A percentile compares a stretch with the other conserved stretches of the same genome.
These are phyloP conservation scores for Caprella mutica DNA, from an alignment of 2,888 invertebrate species.

Conservation along the genomic window DNA sequence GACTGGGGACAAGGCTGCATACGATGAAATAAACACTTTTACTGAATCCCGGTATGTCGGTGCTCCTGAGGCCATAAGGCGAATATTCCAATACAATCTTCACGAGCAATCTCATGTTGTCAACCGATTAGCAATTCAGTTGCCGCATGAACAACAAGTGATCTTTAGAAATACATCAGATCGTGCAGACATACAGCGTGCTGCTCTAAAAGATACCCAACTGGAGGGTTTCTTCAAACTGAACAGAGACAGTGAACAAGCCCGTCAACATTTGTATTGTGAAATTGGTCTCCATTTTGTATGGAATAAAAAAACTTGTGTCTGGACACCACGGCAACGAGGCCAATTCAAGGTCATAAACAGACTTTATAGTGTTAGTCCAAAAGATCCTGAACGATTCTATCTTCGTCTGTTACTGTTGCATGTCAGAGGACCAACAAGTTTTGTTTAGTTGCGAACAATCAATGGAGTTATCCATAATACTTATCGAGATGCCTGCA, in stretches of 20 bases:
- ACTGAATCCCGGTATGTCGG: too few species aligned
- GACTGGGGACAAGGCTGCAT: neutral
- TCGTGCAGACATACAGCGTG: neutral
- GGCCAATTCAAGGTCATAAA: neutral
- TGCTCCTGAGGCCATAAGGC: constrained; percentile 36
- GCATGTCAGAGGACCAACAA: neutral
- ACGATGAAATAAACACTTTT: neutral
- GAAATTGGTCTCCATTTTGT: constrained; percentile 18
- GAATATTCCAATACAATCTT: constrained; percentile 34
- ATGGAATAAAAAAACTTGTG: too few species aligned
- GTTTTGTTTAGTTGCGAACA: neutral
- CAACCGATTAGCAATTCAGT: constrained; percentile 33
- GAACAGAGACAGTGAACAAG: constrained; percentile 16
- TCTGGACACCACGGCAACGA: too few species aligned
- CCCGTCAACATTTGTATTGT: constrained; percentile 12
- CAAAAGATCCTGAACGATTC: neutral
- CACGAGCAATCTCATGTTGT: constrained; percentile 35
- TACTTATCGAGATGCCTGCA: neutral
- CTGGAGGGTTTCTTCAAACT: constrained; percentile 35
- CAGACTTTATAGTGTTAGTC: neutral
- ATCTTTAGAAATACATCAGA: constrained; percentile 11
- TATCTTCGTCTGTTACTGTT: neutral
- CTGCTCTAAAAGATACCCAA: constrained; percentile 19
- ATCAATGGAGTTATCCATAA: neutral
- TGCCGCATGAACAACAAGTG: constrained; percentile 35